Conservation (phyloP, 1,140 invertebrate genomes). For the Drosophila eugracilis region DNA sequence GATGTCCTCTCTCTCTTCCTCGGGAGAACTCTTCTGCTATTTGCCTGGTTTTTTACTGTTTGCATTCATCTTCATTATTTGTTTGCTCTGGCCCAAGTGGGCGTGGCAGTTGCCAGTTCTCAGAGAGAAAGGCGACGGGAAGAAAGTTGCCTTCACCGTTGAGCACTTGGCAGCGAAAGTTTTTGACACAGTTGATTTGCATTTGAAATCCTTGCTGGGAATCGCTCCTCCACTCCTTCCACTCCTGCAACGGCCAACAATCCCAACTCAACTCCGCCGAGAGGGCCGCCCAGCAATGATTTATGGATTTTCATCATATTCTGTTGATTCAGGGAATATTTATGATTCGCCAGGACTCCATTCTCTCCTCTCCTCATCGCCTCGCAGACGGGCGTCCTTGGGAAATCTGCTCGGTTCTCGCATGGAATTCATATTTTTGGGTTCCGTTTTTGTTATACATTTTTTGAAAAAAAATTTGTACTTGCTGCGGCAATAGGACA, state of each 20-base stretch:
- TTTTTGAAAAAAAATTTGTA: conserved; percentile 58
- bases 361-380: background rate
- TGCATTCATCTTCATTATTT: conserved; percentile 83
- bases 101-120: conserved; percentile 31
- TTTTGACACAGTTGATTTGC: conserved; percentile 82
- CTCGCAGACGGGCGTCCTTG: too few relatives aligned
- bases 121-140: conserved; percentile 1
- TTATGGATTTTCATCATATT: conserved; percentile 84
- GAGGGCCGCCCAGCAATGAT: conserved; percentile 62
- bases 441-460: conserved; percentile 62
- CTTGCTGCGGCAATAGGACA: conserved; percentile 28
- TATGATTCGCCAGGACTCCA: conserved; percentile 63
- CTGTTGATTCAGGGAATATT: conserved; percentile 84
- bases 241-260: background rate
- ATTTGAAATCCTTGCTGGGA: conserved; percentile 72
- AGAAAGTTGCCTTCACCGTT: conserved; percentile 47
- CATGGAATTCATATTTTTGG: conserved; percentile 36
- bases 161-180: conserved; percentile 72
- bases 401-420: conserved; percentile 11
- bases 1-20: background rate
- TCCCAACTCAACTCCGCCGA: conserved; percentile 9
- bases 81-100: conserved; percentile 65
- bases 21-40: conserved; percentile 58
- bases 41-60: conserved; percentile 79
- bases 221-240: background rate